A percentile compares a stretch with the other conserved stretches of the same genome.
Evolutionary conservation across 2,797 vertebrate genomes (phyloP).

Genomic region (Aplochiton taeniatus): DNA sequence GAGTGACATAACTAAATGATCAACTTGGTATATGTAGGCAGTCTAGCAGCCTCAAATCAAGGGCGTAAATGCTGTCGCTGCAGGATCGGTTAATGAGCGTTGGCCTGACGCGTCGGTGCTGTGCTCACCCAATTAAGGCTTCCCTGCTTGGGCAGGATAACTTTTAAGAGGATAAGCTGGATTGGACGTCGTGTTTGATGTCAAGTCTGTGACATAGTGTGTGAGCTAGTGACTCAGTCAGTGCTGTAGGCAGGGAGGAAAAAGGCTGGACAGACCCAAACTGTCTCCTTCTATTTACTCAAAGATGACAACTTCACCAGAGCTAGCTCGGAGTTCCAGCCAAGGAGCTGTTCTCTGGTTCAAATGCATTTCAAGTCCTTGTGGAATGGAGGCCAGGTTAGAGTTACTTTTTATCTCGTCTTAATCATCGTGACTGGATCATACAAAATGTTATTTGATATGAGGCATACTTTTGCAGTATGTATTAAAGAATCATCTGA

Average conservation of each 20-base stretch:
- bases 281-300: not conserved
- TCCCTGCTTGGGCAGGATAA: conserved; percentile 40
- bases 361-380: too few species aligned
- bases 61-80: conserved; percentile 19
- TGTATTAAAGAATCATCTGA: too few species aligned
- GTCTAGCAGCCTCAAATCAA: conserved; percentile 26
- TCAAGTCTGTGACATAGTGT: conserved; percentile 30
- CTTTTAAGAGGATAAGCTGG: conserved; percentile 52
- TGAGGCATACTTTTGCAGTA: too few species aligned
- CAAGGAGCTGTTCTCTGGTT: too few species aligned
- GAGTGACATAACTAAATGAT: conserved; percentile 30
- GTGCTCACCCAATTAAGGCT: conserved; percentile 68
- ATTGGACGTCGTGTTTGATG: conserved; percentile 15
- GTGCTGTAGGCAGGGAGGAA: not conserved
- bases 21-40: conserved; percentile 6
- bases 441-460: too few species aligned
- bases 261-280: not conserved
- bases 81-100: conserved; percentile 45
- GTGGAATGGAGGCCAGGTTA: too few species aligned
- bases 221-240: conserved; percentile 30
- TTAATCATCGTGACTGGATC: too few species aligned
- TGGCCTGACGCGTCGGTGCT: conserved; percentile 40
- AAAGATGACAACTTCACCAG: not conserved
- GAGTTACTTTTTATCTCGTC: too few species aligned
- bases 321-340: too few species aligned